phyloP scores from a whole-genome alignment of 2,113 vertebrate genomes.

The Aix galericulata region DNA sequence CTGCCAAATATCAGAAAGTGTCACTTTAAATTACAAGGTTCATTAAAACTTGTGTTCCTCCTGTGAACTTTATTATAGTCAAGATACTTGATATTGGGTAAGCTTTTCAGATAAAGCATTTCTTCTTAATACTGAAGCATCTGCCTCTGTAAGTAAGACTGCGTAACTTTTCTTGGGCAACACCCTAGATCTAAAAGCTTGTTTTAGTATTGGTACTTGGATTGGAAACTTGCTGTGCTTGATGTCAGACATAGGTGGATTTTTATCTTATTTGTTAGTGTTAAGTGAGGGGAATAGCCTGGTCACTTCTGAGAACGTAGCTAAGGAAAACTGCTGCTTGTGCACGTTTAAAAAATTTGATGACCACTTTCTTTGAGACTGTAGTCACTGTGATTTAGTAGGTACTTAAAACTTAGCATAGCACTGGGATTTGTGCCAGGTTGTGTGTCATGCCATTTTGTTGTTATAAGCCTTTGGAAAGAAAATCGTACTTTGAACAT shows the following conservation, averaged over 20 bases:
- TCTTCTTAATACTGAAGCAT: not conserved
- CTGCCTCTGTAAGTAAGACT: not conserved
- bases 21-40: not conserved
- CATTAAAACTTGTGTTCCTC: not conserved
- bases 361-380: not conserved
- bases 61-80: not conserved
- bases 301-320: not conserved
- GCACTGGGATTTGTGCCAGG: not conserved
- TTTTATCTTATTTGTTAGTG: not conserved
- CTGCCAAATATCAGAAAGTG: constrained; percentile 46
- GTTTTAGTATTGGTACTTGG: not conserved
- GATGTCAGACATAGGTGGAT: not conserved
- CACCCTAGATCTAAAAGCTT: not conserved
- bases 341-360: not conserved
- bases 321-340: not conserved
- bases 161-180: not conserved
- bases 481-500: not conserved
- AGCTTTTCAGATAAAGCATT: not conserved
- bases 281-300: not conserved
- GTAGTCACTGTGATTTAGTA: not conserved
- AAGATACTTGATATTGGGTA: not conserved
- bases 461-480: not conserved
- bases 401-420: not conserved
- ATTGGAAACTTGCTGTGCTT: not conserved
- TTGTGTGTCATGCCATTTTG: not conserved